Conservation (phyloP, 2,888 invertebrate genomes). For the Leuctra nigra region DNA sequence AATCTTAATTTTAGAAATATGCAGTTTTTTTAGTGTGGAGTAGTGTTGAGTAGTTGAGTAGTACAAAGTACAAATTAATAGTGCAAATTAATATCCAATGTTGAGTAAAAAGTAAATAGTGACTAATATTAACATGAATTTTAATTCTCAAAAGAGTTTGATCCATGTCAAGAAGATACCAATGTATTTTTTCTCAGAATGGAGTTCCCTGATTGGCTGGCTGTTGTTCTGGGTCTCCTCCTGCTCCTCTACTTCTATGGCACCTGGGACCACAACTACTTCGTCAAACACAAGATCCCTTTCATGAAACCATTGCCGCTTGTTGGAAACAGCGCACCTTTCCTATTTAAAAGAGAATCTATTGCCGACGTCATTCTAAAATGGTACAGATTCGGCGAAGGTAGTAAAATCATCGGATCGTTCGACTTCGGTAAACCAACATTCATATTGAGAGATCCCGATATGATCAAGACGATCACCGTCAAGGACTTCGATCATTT, state of each 20-base stretch:
- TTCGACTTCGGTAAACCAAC: neutral
- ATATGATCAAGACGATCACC: neutral
- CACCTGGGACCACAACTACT: neutral
- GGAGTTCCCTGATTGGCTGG: no score
- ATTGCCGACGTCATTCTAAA: neutral
- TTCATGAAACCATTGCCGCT: neutral
- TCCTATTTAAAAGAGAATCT: neutral
- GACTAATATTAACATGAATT: no score
- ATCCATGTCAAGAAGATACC: no score
- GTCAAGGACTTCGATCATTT: neutral
- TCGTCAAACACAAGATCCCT: neutral
- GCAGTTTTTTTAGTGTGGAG: no score
- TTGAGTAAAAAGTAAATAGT: no score
- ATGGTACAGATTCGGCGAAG: neutral
- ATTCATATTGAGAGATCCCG: neutral
- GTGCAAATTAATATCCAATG: no score
- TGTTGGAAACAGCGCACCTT: neutral
- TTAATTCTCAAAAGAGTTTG: no score
- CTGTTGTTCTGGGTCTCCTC: neutral
- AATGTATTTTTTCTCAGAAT: no score
- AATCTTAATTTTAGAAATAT: no score
- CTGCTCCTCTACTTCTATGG: neutral
- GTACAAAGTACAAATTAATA: no score
- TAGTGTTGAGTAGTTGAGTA: no score
- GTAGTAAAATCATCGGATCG: neutral